Evolutionary conservation across 2,888 invertebrate genomes (phyloP).

Genomic region (Morpho deidamia): DNA sequence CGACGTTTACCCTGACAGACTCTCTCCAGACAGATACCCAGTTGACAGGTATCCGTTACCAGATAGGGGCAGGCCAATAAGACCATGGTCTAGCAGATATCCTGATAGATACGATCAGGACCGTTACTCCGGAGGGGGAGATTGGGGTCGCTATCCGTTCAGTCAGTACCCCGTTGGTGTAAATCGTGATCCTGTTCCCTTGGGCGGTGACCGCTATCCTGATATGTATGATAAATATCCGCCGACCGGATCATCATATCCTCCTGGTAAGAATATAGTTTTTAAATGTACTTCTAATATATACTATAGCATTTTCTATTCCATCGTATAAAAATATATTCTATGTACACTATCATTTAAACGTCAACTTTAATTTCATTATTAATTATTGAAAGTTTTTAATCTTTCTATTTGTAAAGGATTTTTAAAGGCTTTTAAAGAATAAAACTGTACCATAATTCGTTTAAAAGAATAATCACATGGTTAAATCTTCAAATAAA

Average conservation of each 20-base stretch:
- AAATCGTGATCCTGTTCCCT: conserved; percentile 70
- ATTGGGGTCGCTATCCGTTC: conserved; percentile 67
- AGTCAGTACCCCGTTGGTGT: conserved; percentile 67
- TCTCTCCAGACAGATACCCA: conserved; percentile 55
- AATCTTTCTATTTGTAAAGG: too few relatives aligned
- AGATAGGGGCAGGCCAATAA: conserved; percentile 60
- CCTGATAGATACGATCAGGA: conserved; percentile 74
- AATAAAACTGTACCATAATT: too few relatives aligned
- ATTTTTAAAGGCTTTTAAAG: too few relatives aligned
- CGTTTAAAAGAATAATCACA: too few relatives aligned
- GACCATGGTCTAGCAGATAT: conserved; percentile 52
- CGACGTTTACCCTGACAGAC: conserved; percentile 55
- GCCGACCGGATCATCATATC: conserved; percentile 74
- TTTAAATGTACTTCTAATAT: background rate
- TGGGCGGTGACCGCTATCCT: conserved; percentile 71
- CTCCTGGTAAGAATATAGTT: conserved; percentile 53
- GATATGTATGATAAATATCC: conserved; percentile 78
- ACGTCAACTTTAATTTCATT: too few relatives aligned
- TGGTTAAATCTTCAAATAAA: too few relatives aligned
- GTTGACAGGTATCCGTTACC: conserved; percentile 69
- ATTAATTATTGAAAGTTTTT: too few relatives aligned
- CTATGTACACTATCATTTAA: too few relatives aligned
- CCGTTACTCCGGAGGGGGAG: conserved; percentile 51
- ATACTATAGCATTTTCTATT: background rate
- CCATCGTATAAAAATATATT: too few relatives aligned